Percentiles rank a stretch among this genome's conserved stretches.
These are phyloP conservation scores for Toxotes chatareus DNA, from an alignment of 2,113 vertebrate genomes.

Conservation along the genomic window DNA sequence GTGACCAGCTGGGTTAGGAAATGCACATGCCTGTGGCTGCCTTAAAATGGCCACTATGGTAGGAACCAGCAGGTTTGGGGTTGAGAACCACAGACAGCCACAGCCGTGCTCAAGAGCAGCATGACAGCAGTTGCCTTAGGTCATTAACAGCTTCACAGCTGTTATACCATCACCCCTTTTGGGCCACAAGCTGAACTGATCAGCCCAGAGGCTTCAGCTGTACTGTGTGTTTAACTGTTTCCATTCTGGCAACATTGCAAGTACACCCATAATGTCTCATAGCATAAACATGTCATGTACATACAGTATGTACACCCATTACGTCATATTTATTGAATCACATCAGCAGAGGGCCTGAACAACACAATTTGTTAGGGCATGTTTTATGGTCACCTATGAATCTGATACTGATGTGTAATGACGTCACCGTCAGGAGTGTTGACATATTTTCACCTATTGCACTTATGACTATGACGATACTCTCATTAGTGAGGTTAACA, in stretches of 20 bases:
- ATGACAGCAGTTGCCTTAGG: neutral
- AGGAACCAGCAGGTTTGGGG: neutral
- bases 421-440: neutral
- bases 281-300: neutral
- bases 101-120: neutral
- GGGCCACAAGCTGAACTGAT: neutral
- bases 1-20: neutral
- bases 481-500: constrained; percentile 4
- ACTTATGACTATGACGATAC: neutral
- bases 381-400: neutral
- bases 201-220: neutral
- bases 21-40: neutral
- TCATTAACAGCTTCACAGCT: neutral
- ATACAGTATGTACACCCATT: neutral
- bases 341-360: neutral
- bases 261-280: neutral
- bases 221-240: neutral
- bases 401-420: neutral
- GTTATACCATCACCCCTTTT: neutral
- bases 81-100: neutral
- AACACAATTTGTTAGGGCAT: neutral
- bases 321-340: neutral
- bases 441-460: neutral
- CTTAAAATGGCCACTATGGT: neutral
- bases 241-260: neutral